Percentiles rank a stretch among this genome's conserved stretches.
phyloP scores from a whole-genome alignment of 2,888 invertebrate species.

The Drosophila algonquin region DNA sequence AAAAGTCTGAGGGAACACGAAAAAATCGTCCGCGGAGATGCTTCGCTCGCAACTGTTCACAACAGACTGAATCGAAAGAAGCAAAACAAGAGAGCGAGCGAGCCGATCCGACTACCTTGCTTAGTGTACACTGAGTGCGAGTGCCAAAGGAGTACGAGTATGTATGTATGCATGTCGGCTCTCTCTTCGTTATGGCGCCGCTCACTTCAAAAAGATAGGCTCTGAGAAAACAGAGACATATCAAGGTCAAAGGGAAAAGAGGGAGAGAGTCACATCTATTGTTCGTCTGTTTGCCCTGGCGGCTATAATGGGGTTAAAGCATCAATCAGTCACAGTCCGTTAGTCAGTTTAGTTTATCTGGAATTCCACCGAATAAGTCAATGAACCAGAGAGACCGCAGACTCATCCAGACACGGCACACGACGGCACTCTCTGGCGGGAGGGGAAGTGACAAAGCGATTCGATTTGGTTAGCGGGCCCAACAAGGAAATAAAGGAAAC shows the following conservation, averaged over 20 bases:
- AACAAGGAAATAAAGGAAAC: slow-evolving; percentile 44
- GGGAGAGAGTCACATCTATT: not conserved
- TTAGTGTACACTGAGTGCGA: no score
- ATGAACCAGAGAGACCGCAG: slow-evolving; percentile 46
- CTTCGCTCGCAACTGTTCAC: no score
- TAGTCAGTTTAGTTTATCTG: slow-evolving; percentile 26
- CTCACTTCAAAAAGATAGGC: not conserved
- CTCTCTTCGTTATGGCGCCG: not conserved
- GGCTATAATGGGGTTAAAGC: slow-evolving; percentile 25
- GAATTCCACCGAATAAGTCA: slow-evolving; percentile 45
- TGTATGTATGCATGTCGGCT: not conserved
- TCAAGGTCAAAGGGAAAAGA: slow-evolving; percentile 25
- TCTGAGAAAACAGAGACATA: slow-evolving; percentile 10
- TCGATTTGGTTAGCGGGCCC: slow-evolving; percentile 30
- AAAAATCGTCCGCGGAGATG: no score
- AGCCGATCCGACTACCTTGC: no score
- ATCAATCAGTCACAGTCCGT: slow-evolving; percentile 30
- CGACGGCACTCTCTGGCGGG: not conserved
- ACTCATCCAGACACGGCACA: not conserved
- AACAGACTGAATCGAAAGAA: no score
- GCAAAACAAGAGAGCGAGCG: no score
- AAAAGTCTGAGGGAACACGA: no score
- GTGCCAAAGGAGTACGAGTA: slow-evolving; percentile 42
- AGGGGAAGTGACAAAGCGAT: slow-evolving; percentile 36
- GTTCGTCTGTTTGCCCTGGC: not conserved